Evolutionary conservation across 2,113 vertebrate species (phyloP).

Genomic region (Petaurus breviceps): DNA sequence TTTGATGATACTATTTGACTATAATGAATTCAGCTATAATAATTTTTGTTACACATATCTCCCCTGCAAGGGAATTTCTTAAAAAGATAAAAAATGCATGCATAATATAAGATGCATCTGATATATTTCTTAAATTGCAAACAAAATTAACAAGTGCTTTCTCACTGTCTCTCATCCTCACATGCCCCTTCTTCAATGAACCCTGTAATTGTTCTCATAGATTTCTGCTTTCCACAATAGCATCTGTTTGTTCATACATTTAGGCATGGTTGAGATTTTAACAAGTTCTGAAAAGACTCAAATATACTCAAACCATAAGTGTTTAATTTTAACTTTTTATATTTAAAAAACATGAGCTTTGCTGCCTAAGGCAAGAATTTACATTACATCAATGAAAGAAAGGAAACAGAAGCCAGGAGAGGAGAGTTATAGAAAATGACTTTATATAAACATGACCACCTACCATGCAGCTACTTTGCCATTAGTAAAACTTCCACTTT

Average conservation of each 20-base stretch:
- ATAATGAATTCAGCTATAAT: slow-evolving; percentile 31
- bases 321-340: slow-evolving; percentile 74
- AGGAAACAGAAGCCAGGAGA: slow-evolving; percentile 84
- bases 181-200: neutral
- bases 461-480: slow-evolving; percentile 81
- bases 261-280: slow-evolving; percentile 75
- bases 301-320: slow-evolving; percentile 70
- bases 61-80: slow-evolving; percentile 30
- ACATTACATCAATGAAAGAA: slow-evolving; percentile 81
- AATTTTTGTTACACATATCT: slow-evolving; percentile 23
- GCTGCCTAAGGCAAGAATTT: slow-evolving; percentile 80
- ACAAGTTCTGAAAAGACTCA: slow-evolving; percentile 75
- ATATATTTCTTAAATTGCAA: slow-evolving; percentile 22
- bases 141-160: slow-evolving; percentile 13
- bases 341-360: slow-evolving; percentile 72
- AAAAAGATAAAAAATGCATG: slow-evolving; percentile 1
- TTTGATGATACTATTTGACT: slow-evolving; percentile 31
- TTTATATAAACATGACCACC: slow-evolving; percentile 85
- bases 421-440: slow-evolving; percentile 84
- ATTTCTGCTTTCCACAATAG: slow-evolving; percentile 69
- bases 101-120: neutral
- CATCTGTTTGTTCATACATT: slow-evolving; percentile 62
- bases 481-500: slow-evolving; percentile 69
- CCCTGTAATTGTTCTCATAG: slow-evolving; percentile 48
- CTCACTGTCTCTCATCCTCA: slow-evolving; percentile 34